Conservation (phyloP, 1,140 invertebrate species). For the Drosophila nikananu region DNA sequence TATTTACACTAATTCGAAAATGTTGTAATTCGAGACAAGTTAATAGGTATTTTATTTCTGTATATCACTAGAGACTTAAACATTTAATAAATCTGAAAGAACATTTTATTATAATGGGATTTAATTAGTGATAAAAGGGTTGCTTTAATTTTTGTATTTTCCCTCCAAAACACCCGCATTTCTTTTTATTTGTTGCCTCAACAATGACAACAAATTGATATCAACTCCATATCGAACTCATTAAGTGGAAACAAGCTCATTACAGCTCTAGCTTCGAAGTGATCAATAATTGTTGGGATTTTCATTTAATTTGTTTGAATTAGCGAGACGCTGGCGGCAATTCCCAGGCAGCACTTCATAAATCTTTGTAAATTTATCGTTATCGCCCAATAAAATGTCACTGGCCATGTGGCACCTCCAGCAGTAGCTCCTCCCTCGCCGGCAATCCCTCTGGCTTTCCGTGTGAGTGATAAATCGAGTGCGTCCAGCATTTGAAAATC, state of each 20-base stretch:
- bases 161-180: conserved; percentile 33
- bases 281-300: conserved; percentile 78
- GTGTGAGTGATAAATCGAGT: conserved; percentile 75
- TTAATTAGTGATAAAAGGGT: not conserved
- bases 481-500: conserved; percentile 77
- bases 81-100: not conserved
- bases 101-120: no score
- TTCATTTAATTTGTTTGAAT: conserved; percentile 81
- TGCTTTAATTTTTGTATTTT: not conserved
- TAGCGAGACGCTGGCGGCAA: conserved; percentile 54
- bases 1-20: conserved; percentile 2
- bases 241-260: conserved; percentile 67
- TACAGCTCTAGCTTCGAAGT: conserved; percentile 24
- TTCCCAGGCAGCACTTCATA: conserved; percentile 65
- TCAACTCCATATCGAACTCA: conserved; percentile 50
- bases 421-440: not conserved
- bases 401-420: conserved; percentile 48
- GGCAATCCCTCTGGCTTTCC: not conserved
- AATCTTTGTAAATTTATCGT: conserved; percentile 83
- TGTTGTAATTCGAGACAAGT: conserved; percentile 2
- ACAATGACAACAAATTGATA: conserved; percentile 81
- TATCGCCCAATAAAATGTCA: conserved; percentile 82
- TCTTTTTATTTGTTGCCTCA: conserved; percentile 61
- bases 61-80: not conserved
- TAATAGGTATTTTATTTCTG: not conserved